phyloP scores from a whole-genome alignment of 30 jellyfish, hydroid and myxozoan species.

The Rhopilema esculentum region DNA sequence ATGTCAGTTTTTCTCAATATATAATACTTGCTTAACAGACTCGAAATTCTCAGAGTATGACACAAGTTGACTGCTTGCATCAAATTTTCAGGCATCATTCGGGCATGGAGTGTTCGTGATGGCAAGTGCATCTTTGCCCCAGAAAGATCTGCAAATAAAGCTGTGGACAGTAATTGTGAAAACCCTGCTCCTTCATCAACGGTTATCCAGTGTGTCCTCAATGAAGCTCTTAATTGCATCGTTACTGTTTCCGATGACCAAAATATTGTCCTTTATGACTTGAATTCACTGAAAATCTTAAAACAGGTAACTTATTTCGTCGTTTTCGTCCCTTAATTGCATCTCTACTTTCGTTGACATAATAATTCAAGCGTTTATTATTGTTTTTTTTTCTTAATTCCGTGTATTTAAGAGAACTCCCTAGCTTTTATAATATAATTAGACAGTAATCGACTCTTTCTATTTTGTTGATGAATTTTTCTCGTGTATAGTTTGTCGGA shows the following conservation, averaged over 20 bases:
- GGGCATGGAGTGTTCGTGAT: slow-evolving; percentile 72
- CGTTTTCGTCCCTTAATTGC: background rate
- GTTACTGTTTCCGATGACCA: slow-evolving; percentile 73
- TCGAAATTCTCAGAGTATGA: background rate
- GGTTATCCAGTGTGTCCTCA: slow-evolving; percentile 33
- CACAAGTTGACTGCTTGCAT: background rate
- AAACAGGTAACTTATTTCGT: slow-evolving; percentile 85
- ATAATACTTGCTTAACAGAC: background rate
- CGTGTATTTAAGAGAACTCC: background rate
- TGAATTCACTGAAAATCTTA: slow-evolving; percentile 19
- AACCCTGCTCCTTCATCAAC: slow-evolving; percentile 12
- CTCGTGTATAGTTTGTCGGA: slow-evolving; percentile 60
- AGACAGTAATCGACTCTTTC: too few relatives aligned
- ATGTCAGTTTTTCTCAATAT: too few relatives aligned
- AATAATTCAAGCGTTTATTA: too few relatives aligned
- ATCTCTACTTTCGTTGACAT: background rate
- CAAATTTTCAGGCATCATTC: slow-evolving; percentile 49
- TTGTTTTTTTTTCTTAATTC: background rate
- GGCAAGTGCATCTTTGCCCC: slow-evolving; percentile 57
- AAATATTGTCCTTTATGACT: slow-evolving; percentile 58
- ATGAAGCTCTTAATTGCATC: slow-evolving; percentile 34
- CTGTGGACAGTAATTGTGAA: slow-evolving; percentile 8
- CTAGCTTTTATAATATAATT: background rate
- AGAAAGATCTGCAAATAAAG: slow-evolving; percentile 4
- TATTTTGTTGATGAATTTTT: background rate